Evolutionary conservation across 1,140 invertebrate species (phyloP), one percentile per base, ranked within the genome.

Genomic region (Chrysomallon squamiferum): DNA sequence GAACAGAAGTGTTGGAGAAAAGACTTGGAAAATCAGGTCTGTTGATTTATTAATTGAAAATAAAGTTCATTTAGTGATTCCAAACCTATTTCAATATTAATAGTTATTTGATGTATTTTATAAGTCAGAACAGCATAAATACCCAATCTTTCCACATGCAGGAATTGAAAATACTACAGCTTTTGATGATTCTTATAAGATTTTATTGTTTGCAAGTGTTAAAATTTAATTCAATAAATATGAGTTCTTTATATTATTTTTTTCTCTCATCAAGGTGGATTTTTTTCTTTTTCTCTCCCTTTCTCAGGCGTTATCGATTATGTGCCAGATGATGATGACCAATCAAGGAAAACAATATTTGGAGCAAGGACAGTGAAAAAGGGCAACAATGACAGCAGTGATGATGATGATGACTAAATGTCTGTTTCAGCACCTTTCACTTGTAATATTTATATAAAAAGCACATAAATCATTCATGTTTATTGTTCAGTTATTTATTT

Each of bases 11-110:
- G 9, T 66, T 85, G 54, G 83, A 85, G 62, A 75, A 60, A 29
- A 66, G 80, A 52, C 68, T 85, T 2, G 75, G 71, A 41, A 68
- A 72, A 70, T 78, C 79, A 74, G 81, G 83, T 84, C n/a, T 2
- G 27, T 49, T 38, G 20, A 56, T 49, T 18, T 5, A 5, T 62
- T 49, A 7, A 20, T 9, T 43, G 6, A n/a, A 20, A 33, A 30
- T 45, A 20, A 20, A 35, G 2, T 33, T 13, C 22, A 18, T 15
- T 18, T 56, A 32, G 38, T n/a, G 22, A n/a, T 38, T 15, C 41
- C 25, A 20, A 18, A 13, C 2, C 27, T 49, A 27, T n/a, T 62
- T 62, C 13, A 27, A 15, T 50, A 7, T 27, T 32, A 33, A 52
- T 20, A 45, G 13, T 25, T 11, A 13, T 11, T 15, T 47, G 9